Base-by-base conservation (phyloP, 2,113 vertebrate genomes). In the Ammodytes marinus region DNA sequence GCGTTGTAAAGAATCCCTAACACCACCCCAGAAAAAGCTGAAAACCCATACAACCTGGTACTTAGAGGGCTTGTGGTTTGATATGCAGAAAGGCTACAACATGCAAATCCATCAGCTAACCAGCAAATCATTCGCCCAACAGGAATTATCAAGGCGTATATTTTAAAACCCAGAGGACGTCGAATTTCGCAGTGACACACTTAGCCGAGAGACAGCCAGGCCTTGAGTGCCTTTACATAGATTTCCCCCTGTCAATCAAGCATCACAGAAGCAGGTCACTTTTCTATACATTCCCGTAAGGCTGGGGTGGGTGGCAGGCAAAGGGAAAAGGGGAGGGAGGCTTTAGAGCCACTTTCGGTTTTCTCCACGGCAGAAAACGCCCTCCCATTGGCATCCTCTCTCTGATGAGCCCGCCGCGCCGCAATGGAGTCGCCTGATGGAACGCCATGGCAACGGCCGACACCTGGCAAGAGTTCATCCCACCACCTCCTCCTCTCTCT, bases 381-480 rank as follows among this genome's bases (percentile, higher is more conserved):
- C 93, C 95, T 94, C 91, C 89, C 93, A 95, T 95, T 93, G 95
- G 95, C 96, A 97, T 96, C 95, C 96, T 95, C 95, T 94, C 95
- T 95, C 95, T 88, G 95, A 96, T 97, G 95, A 96, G 94, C 84
- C 85, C 17, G 83, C 68, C 53, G 82, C 81, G 95, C 94, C 91
- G 91, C 96, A 95, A 96, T 97, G 96, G 96, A 97, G 97, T 97
- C 95, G 95, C 96, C 96, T 96, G 97, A 97, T 96, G 95, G 96
- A 98, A 97, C 95, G 95, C 96, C 96, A 96, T 97, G 96, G 96
- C 97, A 98, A 98, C 96, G 94, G 95, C 95, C 97, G 96, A 96
- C 97, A 97, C 95, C 95, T 95, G 95, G 93, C 93, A 94, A 91
- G 92, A 92, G 95, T 94, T 95, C 92, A 93, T 91, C 90, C 91